Base-by-base conservation (phyloP, 2,797 vertebrate genomes). In the Typhlichthys eigenmanni region DNA sequence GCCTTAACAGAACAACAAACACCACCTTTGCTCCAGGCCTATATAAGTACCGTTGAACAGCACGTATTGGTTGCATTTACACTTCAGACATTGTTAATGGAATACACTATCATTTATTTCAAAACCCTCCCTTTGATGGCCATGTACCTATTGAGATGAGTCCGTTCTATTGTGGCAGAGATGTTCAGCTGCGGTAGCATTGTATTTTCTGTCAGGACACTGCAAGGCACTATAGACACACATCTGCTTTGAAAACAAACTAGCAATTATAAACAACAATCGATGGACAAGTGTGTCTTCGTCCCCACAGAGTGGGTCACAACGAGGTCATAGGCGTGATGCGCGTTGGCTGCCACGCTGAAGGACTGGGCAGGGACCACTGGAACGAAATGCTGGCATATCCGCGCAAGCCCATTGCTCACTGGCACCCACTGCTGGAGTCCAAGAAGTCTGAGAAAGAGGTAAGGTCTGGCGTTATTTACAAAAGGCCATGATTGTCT, bases 351-450 rank as follows among this genome's bases (percentile, higher is more conserved):
- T 89, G 94, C 79, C 90, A 5, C 0, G 96, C 96, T 0, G 96
- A 99, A 65, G 97, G 97, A 1, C 92, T 98, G 75, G 96, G 97
- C 78, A 90, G 96, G 66, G 97, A 98, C 89, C 97, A 99, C 90
- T 99, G 97, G 97, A 99, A 97, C 1, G 97, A 99, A 85, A 99
- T 98, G 97, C 82, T 98, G 88, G 96, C 96, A 0, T 99, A 98
- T 66, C 97, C 97, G 0, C 93, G 97, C 66, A 99, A 98, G 80
- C 97, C 97, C 61, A 97, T 99, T n/a, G 96, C 97, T 2, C 97
- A 98, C 87, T 99, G 97, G 97, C 97, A 99, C 86, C 94, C 93
- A 46, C 89, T 98, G 79, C 93, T 95, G 92, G 97, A 99, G 92
- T 91, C 94, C 75, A 99, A 98, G 90, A 98, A 96, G 71, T 98